Conservation (phyloP, 2,797 vertebrate genomes). For the Poeciliopsis paucimaculata region DNA sequence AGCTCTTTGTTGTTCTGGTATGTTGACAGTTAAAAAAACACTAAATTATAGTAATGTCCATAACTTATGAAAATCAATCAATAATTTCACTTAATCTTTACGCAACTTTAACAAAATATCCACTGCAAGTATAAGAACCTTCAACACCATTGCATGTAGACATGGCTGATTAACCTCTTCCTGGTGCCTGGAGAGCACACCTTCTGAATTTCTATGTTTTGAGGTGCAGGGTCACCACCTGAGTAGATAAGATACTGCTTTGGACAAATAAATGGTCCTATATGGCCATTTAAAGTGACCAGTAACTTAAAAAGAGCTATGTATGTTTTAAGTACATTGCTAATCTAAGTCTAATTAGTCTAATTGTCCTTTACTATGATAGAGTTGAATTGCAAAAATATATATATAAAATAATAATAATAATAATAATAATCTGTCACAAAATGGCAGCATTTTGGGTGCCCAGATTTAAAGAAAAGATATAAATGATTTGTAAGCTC, state of each 20-base stretch:
- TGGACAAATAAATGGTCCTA: neutral
- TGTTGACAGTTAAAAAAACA: neutral
- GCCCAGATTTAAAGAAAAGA: neutral
- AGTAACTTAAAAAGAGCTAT: neutral
- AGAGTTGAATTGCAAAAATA: neutral
- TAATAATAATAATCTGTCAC: neutral
- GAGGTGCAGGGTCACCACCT: neutral
- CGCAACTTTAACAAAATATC: neutral
- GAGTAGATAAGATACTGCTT: neutral
- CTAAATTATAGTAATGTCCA: neutral
- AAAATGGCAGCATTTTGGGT: neutral
- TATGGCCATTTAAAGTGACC: neutral
- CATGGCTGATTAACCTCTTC: neutral
- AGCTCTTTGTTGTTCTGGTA: neutral
- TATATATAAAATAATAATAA: too few relatives aligned
- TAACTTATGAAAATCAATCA: neutral
- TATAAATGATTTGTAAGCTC: neutral
- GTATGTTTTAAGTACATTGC: neutral
- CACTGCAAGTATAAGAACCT: neutral
- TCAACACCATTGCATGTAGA: neutral
- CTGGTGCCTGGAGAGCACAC: neutral
- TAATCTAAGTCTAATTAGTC: neutral
- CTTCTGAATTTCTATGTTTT: neutral
- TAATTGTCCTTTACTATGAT: neutral
- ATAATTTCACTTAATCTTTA: neutral